These are phyloP conservation scores for Halictus quadricinctus DNA, from an alignment of 2,888 invertebrate species.

Conservation along the genomic window DNA sequence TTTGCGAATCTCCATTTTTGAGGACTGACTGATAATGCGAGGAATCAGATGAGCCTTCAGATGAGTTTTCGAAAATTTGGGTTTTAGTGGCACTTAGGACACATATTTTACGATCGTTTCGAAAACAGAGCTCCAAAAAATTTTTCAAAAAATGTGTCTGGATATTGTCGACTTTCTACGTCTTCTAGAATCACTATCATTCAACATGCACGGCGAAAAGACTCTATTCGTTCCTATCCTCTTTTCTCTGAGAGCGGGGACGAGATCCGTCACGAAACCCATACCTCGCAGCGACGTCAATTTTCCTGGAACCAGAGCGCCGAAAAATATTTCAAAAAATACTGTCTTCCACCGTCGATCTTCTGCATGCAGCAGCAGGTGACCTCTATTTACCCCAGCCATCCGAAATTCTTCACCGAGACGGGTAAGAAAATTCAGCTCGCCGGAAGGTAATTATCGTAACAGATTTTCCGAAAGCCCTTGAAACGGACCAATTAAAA, in stretches of 20 bases:
- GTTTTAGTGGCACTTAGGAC: too few relatives aligned
- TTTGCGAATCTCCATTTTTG: neutral
- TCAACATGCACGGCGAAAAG: neutral
- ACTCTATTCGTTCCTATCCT: neutral
- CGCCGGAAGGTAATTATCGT: neutral
- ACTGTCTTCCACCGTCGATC: neutral
- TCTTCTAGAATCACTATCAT: neutral
- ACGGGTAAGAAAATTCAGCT: neutral
- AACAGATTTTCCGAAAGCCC: slow-evolving; percentile 24
- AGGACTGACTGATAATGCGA: too few relatives aligned
- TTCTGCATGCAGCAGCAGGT: neutral
- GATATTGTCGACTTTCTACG: neutral
- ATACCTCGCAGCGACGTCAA: neutral
- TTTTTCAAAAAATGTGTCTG: neutral
- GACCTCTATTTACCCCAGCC: neutral
- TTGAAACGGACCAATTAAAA: slow-evolving; percentile 42
- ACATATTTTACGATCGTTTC: too few relatives aligned
- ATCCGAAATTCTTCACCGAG: neutral
- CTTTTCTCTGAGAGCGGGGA: neutral
- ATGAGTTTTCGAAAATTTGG: too few relatives aligned
- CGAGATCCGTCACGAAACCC: neutral
- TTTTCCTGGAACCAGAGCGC: neutral
- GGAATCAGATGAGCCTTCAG: neutral
- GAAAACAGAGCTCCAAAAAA: neutral
- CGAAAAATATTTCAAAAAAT: neutral